These are phyloP conservation scores for Pipra filicauda DNA, from an alignment of 2,113 vertebrate species.

Conservation along the genomic window DNA sequence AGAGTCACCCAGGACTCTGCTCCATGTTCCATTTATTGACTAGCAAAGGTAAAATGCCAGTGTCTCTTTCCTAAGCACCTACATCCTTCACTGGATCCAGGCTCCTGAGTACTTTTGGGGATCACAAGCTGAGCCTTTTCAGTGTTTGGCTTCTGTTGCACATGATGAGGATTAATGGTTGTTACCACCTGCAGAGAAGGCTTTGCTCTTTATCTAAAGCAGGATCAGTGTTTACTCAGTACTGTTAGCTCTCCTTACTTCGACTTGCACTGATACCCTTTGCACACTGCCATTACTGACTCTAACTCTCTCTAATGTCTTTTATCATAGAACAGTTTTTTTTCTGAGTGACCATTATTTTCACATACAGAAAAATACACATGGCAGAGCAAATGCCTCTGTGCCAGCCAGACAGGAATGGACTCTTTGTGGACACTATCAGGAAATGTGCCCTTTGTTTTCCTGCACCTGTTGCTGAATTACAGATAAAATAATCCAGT, in stretches of 20 bases:
- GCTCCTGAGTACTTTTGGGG: not conserved
- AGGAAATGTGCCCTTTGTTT: slow-evolving; percentile 55
- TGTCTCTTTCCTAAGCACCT: not conserved
- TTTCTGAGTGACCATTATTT: not conserved
- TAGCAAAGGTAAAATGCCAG: not conserved
- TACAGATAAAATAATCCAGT: slow-evolving; percentile 43
- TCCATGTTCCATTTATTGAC: not conserved
- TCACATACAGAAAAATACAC: not conserved
- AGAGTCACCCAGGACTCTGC: not conserved
- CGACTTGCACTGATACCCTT: not conserved
- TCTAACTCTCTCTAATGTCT: not conserved
- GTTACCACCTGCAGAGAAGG: not conserved
- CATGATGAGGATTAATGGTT: not conserved
- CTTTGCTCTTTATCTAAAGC: not conserved
- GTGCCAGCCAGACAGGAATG: slow-evolving; percentile 5
- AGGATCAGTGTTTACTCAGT: not conserved
- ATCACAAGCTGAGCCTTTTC: not conserved
- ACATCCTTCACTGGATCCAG: not conserved
- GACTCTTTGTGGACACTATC: slow-evolving; percentile 23
- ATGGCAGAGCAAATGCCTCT: not conserved
- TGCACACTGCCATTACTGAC: not conserved
- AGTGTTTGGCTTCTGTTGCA: not conserved
- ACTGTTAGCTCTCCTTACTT: not conserved
- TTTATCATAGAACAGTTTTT: not conserved
- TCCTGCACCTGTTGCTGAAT: slow-evolving; percentile 43